Evolutionary conservation across 2,888 invertebrate genomes (phyloP).

Genomic region (Nemapogon koenigi): DNA sequence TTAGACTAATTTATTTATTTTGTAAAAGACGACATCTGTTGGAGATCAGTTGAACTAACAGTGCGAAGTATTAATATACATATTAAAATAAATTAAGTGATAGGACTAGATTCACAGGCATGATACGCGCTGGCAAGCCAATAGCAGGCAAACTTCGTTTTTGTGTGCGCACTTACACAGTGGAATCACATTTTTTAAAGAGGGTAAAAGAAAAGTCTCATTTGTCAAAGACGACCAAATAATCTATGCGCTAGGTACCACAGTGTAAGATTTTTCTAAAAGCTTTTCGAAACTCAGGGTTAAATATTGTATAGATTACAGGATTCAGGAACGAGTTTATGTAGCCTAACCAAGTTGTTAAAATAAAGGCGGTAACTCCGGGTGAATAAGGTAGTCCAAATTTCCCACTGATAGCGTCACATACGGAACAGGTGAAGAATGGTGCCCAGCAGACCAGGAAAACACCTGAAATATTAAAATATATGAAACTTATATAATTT

Average conservation of each 20-base stretch:
- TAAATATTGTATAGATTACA: conserved; percentile 93
- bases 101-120: no score
- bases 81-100: no score
- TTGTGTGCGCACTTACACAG: no score
- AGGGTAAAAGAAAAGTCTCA: conserved; percentile 8
- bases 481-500: no score
- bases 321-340: conserved; percentile 95
- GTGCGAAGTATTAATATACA: no score
- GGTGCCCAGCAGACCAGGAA: conserved; percentile 99
- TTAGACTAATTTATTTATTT: no score
- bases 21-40: no score
- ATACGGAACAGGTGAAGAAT: conserved; percentile 97
- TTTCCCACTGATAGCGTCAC: conserved; percentile 95
- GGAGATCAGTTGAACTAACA: no score
- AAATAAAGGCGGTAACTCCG: conserved; percentile 87
- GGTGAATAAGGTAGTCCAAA: conserved; percentile 79
- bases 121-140: no score
- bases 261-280: conserved; percentile 90
- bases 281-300: conserved; percentile 97
- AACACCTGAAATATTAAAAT: conserved; percentile 77
- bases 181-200: conserved; percentile 7
- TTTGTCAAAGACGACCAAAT: conserved; percentile 37
- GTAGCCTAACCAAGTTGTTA: conserved; percentile 97
- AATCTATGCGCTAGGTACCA: conserved; percentile 59
- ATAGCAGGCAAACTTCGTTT: no score